phyloP scores from a whole-genome alignment of 2,888 invertebrate genomes.

The Epinotia ramella region DNA sequence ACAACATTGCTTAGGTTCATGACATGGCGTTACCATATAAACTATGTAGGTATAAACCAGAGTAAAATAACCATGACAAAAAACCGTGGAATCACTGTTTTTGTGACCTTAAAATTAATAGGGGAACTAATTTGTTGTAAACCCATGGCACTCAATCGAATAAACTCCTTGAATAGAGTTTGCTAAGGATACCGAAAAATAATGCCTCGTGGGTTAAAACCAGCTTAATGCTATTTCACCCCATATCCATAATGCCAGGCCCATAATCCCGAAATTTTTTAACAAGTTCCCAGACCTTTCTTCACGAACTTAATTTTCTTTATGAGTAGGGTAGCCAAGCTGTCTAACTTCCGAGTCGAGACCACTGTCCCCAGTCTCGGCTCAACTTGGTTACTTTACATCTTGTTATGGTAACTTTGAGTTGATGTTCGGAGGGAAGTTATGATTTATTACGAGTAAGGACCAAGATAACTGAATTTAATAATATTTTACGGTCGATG shows the following conservation, averaged over 20 bases:
- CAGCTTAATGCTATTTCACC: slow-evolving; percentile 1
- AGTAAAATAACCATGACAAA: too few species aligned
- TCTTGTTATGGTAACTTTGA: slow-evolving; percentile 29
- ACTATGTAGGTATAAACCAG: too few species aligned
- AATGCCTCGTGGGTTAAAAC: not conserved
- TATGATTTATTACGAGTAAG: slow-evolving; percentile 20
- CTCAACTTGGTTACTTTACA: slow-evolving; percentile 33
- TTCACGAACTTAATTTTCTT: slow-evolving; percentile 25
- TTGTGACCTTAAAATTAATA: too few species aligned
- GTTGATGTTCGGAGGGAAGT: not conserved
- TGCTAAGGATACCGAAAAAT: not conserved
- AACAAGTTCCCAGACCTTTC: slow-evolving; percentile 25
- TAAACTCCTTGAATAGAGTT: too few species aligned
- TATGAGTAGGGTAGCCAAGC: slow-evolving; percentile 26
- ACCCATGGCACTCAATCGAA: too few species aligned
- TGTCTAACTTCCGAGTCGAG: slow-evolving; percentile 19
- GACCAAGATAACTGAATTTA: slow-evolving; percentile 15
- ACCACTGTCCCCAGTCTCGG: slow-evolving; percentile 12
- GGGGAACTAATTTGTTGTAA: not conserved
- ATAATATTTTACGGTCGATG: not conserved
- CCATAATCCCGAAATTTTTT: slow-evolving; percentile 20
- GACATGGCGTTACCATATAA: too few species aligned
- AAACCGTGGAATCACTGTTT: too few species aligned
- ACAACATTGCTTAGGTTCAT: too few species aligned
- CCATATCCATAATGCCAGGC: slow-evolving; percentile 17